phyloP scores from a whole-genome alignment of 2,888 invertebrate species.

The Phaedon cochleariae region DNA sequence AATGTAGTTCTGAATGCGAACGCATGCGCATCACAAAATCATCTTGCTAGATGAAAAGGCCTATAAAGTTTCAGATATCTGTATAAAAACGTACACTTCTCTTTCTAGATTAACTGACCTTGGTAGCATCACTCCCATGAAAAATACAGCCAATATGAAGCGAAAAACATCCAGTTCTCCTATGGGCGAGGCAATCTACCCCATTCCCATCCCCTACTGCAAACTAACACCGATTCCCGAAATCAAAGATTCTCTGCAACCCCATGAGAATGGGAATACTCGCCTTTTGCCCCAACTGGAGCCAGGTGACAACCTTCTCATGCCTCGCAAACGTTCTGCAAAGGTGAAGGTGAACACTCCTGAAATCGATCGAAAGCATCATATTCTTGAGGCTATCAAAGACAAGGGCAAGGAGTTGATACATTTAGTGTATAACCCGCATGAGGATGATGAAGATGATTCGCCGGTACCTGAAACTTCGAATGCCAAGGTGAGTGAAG shows the following conservation, averaged over 20 bases:
- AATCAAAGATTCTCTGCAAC: conserved; percentile 47
- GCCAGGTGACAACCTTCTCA: conserved; percentile 72
- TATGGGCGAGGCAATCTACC: conserved; percentile 61
- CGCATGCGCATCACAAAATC: too few species aligned
- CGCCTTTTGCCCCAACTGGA: conserved; percentile 66
- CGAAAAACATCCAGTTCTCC: conserved; percentile 69
- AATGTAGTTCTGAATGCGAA: too few species aligned
- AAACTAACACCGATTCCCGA: conserved; percentile 49
- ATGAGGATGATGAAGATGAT: conserved; percentile 61
- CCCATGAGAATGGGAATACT: conserved; percentile 51
- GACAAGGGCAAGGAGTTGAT: conserved; percentile 68
- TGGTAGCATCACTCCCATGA: conserved; percentile 70
- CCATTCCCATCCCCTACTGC: conserved; percentile 56
- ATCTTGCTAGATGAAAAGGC: too few species aligned
- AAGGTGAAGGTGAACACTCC: conserved; percentile 33
- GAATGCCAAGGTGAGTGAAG: not conserved
- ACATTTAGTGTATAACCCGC: conserved; percentile 61
- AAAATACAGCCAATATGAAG: conserved; percentile 61
- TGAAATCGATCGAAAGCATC: conserved; percentile 65
- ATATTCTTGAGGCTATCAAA: conserved; percentile 65
- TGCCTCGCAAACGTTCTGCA: conserved; percentile 54
- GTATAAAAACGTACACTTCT: not conserved
- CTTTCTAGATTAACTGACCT: conserved; percentile 75
- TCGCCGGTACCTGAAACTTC: conserved; percentile 43
- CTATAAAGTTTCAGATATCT: too few species aligned